Base-by-base conservation (phyloP, 2,113 vertebrate genomes). In the Poecile atricapillus region DNA sequence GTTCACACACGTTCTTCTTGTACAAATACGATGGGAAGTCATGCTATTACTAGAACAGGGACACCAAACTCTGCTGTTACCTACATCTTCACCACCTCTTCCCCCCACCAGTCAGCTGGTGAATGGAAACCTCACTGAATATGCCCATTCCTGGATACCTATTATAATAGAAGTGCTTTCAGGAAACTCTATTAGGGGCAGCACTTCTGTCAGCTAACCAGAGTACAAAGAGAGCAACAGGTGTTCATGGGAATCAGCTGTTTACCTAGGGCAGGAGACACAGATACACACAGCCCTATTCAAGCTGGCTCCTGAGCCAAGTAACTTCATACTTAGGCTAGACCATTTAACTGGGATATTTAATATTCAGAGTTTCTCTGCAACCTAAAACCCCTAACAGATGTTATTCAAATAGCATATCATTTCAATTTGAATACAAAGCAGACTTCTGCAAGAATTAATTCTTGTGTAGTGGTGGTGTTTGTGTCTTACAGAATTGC, bases 301-400 rank as follows among this genome's bases (percentile, higher is more conserved):
- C 74, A 84, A 68, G 74, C 80, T 43, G 53, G 18, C 63, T 83
- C 69, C 69, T 28, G 37, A 87, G 65, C 39, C 56, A 43, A 87
- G 83, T 67, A 93, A 95, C 83, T 89, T 63, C 96, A 83, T 93
- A 94, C 91, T 69, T 17, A 28, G 25, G 78, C 65, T 49, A 47
- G 18, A 74, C 39, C 44, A 87, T 62, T 82, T 41, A 24, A 80
- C 27, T 49, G 60, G 31, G 68, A 82, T 59, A 81, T 49, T 58
- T 80, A 84, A 88, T 75, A 93, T 96, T 90, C 80, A 74, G 68
- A 80, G 83, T 80, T 88, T 35, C 90, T 47, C 55, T 7, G 94
- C 71, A 95, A 94, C 79, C 52, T 92, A 90, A 87, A 92, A 47
- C 90, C 56, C 68, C 44, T 19, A 92, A 81, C 71, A 96, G 88